Percentiles rank a stretch among this genome's conserved stretches.
Evolutionary conservation across 2,888 invertebrate genomes (phyloP).

Genomic region (Anaspis maculata): DNA sequence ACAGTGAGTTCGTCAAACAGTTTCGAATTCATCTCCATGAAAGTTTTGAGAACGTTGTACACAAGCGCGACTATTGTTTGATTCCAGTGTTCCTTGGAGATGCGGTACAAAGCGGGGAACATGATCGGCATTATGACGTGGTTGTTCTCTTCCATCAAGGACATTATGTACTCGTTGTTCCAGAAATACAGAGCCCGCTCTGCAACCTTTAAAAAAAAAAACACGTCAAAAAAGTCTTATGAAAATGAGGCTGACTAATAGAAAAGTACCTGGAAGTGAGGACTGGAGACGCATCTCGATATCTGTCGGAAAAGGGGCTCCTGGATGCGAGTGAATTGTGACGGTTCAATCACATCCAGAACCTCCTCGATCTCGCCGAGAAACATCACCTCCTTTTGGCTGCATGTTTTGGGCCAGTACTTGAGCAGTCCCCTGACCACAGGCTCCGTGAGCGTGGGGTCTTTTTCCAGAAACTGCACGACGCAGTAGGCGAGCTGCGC

Average conservation of each 20-base stretch:
- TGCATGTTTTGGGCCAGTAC: conserved; percentile 98
- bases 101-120: conserved; percentile 98
- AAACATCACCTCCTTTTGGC: conserved; percentile 99
- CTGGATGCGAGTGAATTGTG: conserved; percentile 98
- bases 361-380: conserved; percentile 99
- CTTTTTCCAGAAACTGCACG: conserved; percentile 92
- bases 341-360: conserved; percentile 98
- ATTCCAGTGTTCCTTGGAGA: conserved; percentile 99
- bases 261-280: conserved; percentile 96
- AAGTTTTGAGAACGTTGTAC: conserved; percentile 98
- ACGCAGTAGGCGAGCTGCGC: conserved; percentile 98
- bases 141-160: conserved; percentile 97
- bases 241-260: neutral
- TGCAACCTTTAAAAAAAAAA: conserved; percentile 64
- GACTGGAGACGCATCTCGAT: conserved; percentile 98
- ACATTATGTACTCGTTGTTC: conserved; percentile 99
- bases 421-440: conserved; percentile 91
- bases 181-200: conserved; percentile 98
- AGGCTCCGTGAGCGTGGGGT: conserved; percentile 89
- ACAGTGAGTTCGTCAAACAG: conserved; percentile 98
- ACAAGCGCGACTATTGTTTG: conserved; percentile 98
- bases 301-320: conserved; percentile 97
- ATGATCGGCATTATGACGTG: conserved; percentile 98
- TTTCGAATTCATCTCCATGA: conserved; percentile 99
- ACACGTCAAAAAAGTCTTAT: neutral